These are phyloP conservation scores for Oasisia sp. DNA, from an alignment of 2,888 invertebrate species.

Conservation along the genomic window DNA sequence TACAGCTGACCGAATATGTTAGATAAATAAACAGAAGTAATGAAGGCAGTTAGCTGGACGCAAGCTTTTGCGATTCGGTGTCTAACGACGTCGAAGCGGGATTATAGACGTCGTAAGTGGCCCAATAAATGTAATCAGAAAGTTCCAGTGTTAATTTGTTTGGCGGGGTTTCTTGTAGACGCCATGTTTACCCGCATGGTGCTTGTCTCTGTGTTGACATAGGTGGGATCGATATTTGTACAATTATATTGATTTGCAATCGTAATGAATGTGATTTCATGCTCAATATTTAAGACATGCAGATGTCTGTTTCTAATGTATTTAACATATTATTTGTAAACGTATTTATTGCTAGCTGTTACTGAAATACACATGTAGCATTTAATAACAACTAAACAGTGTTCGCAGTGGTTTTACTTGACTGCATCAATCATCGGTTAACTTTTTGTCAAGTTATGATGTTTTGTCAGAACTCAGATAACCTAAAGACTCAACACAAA, in stretches of 20 bases:
- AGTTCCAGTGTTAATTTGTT: neutral
- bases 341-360: no score
- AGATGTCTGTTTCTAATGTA: no score
- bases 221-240: neutral
- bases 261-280: neutral
- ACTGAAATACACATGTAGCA: neutral
- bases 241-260: neutral
- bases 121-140: slow-evolving; percentile 17
- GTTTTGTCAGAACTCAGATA: neutral
- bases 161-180: neutral
- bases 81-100: neutral
- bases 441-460: neutral
- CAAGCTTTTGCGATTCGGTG: neutral
- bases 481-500: neutral
- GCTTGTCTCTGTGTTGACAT: neutral
- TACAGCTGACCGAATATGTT: slow-evolving; percentile 9
- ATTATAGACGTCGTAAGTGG: neutral
- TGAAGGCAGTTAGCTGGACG: neutral
- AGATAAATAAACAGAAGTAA: neutral
- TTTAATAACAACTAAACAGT: neutral
- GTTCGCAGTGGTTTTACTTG: neutral
- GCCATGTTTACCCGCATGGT: neutral
- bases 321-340: no score
- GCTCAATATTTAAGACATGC: no score
- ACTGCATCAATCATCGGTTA: neutral